phyloP scores from a whole-genome alignment of 2,113 vertebrate genomes.

The Passer montanus region DNA sequence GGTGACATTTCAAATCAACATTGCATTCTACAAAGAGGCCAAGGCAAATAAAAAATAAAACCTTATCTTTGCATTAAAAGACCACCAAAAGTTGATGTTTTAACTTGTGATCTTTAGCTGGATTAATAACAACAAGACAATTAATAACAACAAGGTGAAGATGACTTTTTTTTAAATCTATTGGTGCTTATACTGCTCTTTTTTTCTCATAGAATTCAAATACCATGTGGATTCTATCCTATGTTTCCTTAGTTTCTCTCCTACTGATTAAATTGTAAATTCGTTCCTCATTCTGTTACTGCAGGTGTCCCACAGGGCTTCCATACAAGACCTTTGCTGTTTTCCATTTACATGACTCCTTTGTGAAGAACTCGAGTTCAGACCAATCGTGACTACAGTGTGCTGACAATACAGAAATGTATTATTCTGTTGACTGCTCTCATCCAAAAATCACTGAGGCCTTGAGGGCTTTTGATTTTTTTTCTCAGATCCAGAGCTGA shows the following conservation, averaged over 20 bases:
- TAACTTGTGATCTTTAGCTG: conserved; percentile 31
- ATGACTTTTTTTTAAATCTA: neutral
- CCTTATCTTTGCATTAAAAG: neutral
- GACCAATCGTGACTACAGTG: neutral
- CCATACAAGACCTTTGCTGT: conserved; percentile 1
- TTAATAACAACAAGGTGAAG: conserved; percentile 8
- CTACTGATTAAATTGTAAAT: conserved; percentile 31
- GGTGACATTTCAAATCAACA: conserved; percentile 84
- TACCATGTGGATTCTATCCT: neutral
- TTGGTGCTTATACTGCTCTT: neutral
- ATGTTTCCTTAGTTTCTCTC: neutral
- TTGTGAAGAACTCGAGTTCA: neutral
- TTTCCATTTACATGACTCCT: neutral
- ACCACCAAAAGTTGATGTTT: conserved; percentile 7
- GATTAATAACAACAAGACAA: conserved; percentile 31
- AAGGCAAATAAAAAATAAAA: conserved; percentile 29
- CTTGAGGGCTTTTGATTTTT: conserved; percentile 29
- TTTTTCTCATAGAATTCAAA: neutral
- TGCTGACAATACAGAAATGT: neutral
- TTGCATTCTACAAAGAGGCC: conserved; percentile 54
- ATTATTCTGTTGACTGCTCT: conserved; percentile 27
- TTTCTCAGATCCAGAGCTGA: neutral
- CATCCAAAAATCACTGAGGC: conserved; percentile 37
- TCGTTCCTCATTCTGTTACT: neutral
- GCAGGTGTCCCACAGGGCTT: neutral